These are phyloP conservation scores for Ridgeia piscesae DNA, from an alignment of 1,140 invertebrate species.

Conservation along the genomic window DNA sequence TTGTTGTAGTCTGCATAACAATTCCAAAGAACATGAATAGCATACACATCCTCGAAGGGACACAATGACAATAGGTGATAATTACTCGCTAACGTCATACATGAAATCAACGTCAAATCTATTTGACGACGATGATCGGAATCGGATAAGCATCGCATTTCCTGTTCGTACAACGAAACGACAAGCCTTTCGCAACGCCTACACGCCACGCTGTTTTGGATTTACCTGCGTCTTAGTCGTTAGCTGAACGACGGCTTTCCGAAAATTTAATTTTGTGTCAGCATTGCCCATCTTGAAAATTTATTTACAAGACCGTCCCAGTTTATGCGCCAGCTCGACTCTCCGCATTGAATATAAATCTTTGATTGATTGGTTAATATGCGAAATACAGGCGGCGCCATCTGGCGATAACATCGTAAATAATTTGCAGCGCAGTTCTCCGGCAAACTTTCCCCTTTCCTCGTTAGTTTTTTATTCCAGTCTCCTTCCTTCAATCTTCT, in stretches of 20 bases:
- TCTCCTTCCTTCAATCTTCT: too few relatives aligned
- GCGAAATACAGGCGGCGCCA: not conserved
- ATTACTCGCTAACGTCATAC: not conserved
- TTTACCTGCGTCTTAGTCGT: conserved; percentile 92
- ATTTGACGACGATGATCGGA: not conserved
- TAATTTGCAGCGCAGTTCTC: not conserved
- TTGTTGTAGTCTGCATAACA: conserved; percentile 13
- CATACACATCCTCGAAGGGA: not conserved
- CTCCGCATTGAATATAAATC: conserved; percentile 5
- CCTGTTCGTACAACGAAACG: not conserved
- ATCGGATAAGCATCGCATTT: not conserved
- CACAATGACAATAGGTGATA: not conserved
- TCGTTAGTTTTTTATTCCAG: too few relatives aligned
- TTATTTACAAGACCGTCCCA: conserved; percentile 5
- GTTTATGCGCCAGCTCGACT: not conserved
- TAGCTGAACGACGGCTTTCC: conserved; percentile 94
- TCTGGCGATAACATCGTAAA: not conserved
- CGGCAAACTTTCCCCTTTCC: too few relatives aligned
- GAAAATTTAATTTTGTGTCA: conserved; percentile 95
- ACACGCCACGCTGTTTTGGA: not conserved
- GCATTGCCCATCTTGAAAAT: conserved; percentile 85
- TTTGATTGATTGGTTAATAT: conserved; percentile 2
- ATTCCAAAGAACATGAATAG: not conserved
- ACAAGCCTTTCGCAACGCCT: not conserved
- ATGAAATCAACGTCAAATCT: not conserved